Evolutionary conservation across 2,888 invertebrate genomes (phyloP).

Genomic region (Morinoia aosen): DNA sequence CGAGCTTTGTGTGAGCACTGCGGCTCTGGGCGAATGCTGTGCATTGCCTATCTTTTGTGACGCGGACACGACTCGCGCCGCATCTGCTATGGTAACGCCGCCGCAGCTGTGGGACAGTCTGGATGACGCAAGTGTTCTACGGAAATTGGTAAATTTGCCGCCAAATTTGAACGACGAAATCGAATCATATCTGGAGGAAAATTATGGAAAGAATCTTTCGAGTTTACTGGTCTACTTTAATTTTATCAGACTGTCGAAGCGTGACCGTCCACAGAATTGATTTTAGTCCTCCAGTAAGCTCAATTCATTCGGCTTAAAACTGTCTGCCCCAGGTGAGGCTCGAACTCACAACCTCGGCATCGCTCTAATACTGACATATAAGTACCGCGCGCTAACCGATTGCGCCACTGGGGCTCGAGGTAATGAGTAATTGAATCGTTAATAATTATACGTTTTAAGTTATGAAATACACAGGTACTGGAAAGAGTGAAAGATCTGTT

Average conservation of each 20-base stretch:
- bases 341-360: slow-evolving; percentile 56
- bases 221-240: too few species aligned
- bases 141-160: not conserved
- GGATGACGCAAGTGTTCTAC: not conserved
- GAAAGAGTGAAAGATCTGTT: too few species aligned
- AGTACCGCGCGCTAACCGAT: slow-evolving; percentile 56
- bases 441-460: not conserved
- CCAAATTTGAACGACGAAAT: too few species aligned
- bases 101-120: not conserved
- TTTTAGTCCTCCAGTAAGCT: too few species aligned
- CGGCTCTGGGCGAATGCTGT: too few species aligned
- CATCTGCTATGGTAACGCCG: not conserved
- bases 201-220: too few species aligned
- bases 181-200: too few species aligned
- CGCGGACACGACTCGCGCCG: not conserved
- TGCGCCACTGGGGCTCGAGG: slow-evolving; percentile 47
- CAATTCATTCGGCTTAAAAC: not conserved
- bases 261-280: too few species aligned
- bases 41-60: too few species aligned
- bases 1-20: too few species aligned
- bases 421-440: not conserved
- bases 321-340: slow-evolving; percentile 53
- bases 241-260: too few species aligned
- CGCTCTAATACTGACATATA: slow-evolving; percentile 50
- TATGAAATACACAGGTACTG: too few species aligned